Percentiles rank a stretch among this genome's conserved stretches.
Conservation (phyloP, 2,888 invertebrate species). For the Caenorhabditis zanzibari region DNA sequence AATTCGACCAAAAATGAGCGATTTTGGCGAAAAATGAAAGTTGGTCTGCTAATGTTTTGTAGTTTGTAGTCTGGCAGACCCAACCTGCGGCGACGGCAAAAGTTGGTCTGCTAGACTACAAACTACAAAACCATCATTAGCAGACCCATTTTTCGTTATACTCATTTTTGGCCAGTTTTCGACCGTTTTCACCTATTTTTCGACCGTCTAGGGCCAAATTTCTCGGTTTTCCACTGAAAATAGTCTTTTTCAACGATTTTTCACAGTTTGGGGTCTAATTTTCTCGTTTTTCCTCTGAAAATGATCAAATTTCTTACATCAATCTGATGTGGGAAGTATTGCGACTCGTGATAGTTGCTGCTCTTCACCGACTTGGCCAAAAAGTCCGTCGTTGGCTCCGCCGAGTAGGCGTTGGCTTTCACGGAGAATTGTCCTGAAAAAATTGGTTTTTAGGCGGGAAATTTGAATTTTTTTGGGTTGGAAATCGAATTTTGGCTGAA, state of each 20-base stretch:
- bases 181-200: not conserved
- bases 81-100: not conserved
- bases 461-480: not conserved
- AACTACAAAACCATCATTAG: not conserved
- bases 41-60: not conserved
- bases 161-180: not conserved
- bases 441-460: not conserved
- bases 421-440: constrained; percentile 71
- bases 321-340: constrained; percentile 64
- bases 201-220: too few relatives aligned
- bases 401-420: constrained; percentile 65
- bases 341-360: constrained; percentile 64
- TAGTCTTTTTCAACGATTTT: not conserved
- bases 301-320: constrained; percentile 45
- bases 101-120: too few relatives aligned
- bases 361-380: constrained; percentile 69
- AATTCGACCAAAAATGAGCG: not conserved
- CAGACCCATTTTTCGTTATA: not conserved
- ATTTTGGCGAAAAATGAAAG: not conserved
- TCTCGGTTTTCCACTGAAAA: too few relatives aligned
- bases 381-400: constrained; percentile 59
- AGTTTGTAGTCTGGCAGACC: constrained; percentile 11
- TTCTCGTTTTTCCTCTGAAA: not conserved
- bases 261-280: too few relatives aligned
- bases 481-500: not conserved